Evolutionary conservation across 2,888 invertebrate species (phyloP), one percentile per base, ranked within the genome.

Genomic region (Cryptophagus acutangulus): DNA sequence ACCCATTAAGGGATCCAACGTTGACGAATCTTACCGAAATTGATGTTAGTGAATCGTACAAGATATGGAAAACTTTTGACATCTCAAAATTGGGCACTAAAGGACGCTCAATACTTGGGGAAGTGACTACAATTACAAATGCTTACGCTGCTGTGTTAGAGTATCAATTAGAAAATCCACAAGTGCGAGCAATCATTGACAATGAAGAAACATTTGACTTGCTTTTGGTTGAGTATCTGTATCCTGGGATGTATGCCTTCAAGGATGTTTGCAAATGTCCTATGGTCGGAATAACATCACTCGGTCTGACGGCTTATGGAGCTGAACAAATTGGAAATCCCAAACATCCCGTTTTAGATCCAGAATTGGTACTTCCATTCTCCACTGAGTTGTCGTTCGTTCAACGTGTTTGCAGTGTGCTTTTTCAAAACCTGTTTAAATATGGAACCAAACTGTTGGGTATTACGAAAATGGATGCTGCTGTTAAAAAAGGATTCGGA

Each of bases 1-100:
- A 62, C 54, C 73, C 74, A 1, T 47, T 70, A 1, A 67, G 69
- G 17, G 67, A 71, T 36, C 44, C 57, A 3, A 50, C 57, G 2
- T 54, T 69, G 1, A 52, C 57, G 3, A 72, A 69, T 50, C 57
- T 73, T 8, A 66, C 62, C 1, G 66, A 73, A 53, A 66, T 74
- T 14, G 65, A 70, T 41, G 34, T 70, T 1, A 52, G 61, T 28
- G 52, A 55, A 28, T 44, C 67, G 0, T 69, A 72, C 33, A 43
- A 54, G 25, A 34, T 26, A 17, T 46, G 43, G 46, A 29, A 44
- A 5, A 41, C 48, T 17, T 15, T 38, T 17, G 40, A 33, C 18
- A 33, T 41, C 17, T 18, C 38, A 1, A 41, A 40, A 12, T 31
- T 47, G 13, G 51, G 51, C 12, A 17, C 35, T 6, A 29, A 29